A percentile compares a stretch with the other conserved stretches of the same genome.
Conservation (phyloP, 2,113 vertebrate species). For the Podarcis raffonei region DNA sequence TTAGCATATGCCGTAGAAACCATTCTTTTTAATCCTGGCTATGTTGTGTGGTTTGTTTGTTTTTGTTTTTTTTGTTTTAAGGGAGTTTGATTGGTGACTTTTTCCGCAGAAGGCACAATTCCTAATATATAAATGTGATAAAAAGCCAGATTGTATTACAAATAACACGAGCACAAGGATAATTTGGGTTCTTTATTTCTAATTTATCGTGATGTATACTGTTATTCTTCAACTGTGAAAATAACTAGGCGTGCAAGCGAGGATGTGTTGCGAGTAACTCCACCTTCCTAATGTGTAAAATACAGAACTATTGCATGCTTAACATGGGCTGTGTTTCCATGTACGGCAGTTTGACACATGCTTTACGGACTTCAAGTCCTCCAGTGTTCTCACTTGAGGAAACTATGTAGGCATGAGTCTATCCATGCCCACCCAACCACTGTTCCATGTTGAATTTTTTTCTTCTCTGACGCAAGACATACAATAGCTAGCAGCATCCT, state of each 20-base stretch:
- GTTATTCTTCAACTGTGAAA: conserved; percentile 59
- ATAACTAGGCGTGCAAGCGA: conserved; percentile 69
- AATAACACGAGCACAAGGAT: conserved; percentile 7
- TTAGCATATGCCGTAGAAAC: background rate
- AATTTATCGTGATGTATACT: conserved; percentile 39
- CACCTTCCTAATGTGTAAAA: conserved; percentile 52
- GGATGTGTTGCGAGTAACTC: conserved; percentile 64
- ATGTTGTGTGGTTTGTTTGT: background rate
- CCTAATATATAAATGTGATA: conserved; percentile 2
- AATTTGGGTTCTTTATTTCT: conserved; percentile 62
- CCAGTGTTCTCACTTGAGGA: background rate
- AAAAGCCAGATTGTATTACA: conserved; percentile 14
- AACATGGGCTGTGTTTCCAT: background rate
- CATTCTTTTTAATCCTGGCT: conserved; percentile 52
- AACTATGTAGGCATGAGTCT: no score
- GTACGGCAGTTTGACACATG: background rate
- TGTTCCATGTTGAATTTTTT: background rate
- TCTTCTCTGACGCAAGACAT: background rate
- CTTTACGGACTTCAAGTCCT: background rate
- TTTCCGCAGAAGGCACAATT: conserved; percentile 16
- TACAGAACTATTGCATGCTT: conserved; percentile 49
- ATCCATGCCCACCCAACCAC: background rate
- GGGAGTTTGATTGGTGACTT: conserved; percentile 11
- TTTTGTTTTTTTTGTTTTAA: background rate
- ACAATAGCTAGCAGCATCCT: no score